phyloP scores from a whole-genome alignment of 2,888 invertebrate genomes.

The Perithous albicinctus region DNA sequence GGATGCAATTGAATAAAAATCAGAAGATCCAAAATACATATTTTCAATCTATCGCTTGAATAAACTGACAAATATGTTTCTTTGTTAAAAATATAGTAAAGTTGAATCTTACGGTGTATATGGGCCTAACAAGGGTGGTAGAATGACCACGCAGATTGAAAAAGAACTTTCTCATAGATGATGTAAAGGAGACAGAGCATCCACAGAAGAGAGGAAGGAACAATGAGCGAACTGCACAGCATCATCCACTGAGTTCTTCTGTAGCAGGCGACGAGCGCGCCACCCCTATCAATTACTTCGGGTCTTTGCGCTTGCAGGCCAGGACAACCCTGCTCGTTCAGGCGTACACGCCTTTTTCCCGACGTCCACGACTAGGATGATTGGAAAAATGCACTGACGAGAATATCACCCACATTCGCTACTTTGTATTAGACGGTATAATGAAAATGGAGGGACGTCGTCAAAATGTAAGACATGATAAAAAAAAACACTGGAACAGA shows the following conservation, averaged over 20 bases:
- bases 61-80: no score
- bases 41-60: no score
- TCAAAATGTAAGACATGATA: background rate
- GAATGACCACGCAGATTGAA: constrained; percentile 41
- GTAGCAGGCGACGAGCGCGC: constrained; percentile 53
- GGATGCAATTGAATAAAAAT: no score
- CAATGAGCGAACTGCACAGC: constrained; percentile 58
- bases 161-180: constrained; percentile 45
- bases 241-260: constrained; percentile 59
- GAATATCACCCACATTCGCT: constrained; percentile 12
- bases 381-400: constrained; percentile 39
- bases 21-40: no score
- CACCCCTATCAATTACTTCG: constrained; percentile 66
- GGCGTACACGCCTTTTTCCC: constrained; percentile 44
- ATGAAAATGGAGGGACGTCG: background rate
- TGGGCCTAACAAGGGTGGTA: constrained; percentile 5
- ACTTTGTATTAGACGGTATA: background rate
- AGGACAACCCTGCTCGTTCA: constrained; percentile 35
- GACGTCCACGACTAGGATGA: constrained; percentile 9
- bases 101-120: constrained; percentile 19
- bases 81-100: background rate
- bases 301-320: constrained; percentile 17
- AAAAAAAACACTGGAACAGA: background rate
- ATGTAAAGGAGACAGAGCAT: constrained; percentile 51
- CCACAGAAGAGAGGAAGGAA: constrained; percentile 47